Evolutionary conservation across 2,888 invertebrate species (phyloP).

Genomic region (Scaptomyza reducta): DNA sequence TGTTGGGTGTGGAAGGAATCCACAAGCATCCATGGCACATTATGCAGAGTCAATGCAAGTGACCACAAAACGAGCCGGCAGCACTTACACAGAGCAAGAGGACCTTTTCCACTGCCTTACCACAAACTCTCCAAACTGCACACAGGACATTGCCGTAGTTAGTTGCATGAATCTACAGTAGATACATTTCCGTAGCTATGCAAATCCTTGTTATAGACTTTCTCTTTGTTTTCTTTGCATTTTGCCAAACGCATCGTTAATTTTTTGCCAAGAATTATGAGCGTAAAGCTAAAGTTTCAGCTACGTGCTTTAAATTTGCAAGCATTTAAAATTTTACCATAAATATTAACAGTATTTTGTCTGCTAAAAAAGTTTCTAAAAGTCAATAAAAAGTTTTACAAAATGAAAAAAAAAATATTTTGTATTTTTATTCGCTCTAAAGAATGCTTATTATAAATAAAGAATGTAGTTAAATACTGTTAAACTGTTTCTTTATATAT

Average conservation of each 20-base stretch:
- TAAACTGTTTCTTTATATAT: too few species aligned
- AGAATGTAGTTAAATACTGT: too few species aligned
- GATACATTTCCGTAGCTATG: conserved; percentile 20
- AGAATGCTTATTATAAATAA: too few species aligned
- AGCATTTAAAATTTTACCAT: too few species aligned
- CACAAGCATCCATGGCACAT: conserved; percentile 16
- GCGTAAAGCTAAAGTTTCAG: conserved; percentile 23
- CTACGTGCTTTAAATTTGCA: neutral
- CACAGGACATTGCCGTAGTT: conserved; percentile 16
- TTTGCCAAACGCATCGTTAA: conserved; percentile 45
- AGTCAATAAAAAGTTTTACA: too few species aligned
- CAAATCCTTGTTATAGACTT: conserved; percentile 17
- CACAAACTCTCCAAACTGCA: conserved; percentile 20
- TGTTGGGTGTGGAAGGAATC: neutral
- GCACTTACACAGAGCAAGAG: conserved; percentile 35
- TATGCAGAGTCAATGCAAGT: conserved; percentile 57
- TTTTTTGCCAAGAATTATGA: conserved; percentile 60
- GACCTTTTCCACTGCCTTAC: conserved; percentile 2
- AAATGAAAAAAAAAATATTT: too few species aligned
- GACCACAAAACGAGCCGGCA: conserved; percentile 61
- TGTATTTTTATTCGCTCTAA: too few species aligned
- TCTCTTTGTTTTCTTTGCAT: neutral
- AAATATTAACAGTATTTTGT: neutral
- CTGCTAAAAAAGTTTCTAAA: too few species aligned
- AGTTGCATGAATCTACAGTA: conserved; percentile 2